Percentiles rank a stretch among this genome's conserved stretches.
Evolutionary conservation across 2,113 vertebrate genomes (phyloP).

Genomic region (Spea bombifrons): DNA sequence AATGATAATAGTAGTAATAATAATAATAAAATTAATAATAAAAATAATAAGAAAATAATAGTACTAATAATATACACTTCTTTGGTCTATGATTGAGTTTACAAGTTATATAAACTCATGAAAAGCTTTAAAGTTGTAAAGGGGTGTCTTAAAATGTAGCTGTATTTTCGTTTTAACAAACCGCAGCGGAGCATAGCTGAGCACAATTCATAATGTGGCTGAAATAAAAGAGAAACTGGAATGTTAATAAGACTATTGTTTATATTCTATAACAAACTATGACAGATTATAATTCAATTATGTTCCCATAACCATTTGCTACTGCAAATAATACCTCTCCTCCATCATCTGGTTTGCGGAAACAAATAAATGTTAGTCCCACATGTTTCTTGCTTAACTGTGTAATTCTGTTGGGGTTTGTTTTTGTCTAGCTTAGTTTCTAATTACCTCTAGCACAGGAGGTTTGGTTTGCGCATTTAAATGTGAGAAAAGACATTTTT

Average conservation of each 20-base stretch:
- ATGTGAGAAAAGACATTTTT: constrained; percentile 5
- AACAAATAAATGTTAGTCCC: background rate
- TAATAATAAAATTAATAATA: no score
- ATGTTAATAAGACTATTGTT: background rate
- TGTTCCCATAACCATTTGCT: background rate
- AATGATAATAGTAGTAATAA: no score
- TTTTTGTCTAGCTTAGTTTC: background rate
- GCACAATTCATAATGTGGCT: background rate
- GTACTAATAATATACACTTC: no score
- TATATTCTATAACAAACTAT: background rate
- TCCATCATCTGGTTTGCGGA: background rate
- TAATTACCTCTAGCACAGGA: background rate
- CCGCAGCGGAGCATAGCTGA: background rate
- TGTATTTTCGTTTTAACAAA: background rate
- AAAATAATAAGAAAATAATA: no score
- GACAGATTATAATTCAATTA: constrained; percentile 1
- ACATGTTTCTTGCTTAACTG: background rate
- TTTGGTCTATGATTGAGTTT: no score
- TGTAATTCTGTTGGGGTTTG: background rate
- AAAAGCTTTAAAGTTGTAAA: no score
- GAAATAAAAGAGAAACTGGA: background rate
- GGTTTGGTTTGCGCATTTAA: constrained; percentile 4
- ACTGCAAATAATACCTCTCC: background rate
- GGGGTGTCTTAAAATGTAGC: background rate
- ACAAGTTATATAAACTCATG: no score